Conservation (phyloP, 2,888 invertebrate species). For the Aricia artaxerxes region DNA sequence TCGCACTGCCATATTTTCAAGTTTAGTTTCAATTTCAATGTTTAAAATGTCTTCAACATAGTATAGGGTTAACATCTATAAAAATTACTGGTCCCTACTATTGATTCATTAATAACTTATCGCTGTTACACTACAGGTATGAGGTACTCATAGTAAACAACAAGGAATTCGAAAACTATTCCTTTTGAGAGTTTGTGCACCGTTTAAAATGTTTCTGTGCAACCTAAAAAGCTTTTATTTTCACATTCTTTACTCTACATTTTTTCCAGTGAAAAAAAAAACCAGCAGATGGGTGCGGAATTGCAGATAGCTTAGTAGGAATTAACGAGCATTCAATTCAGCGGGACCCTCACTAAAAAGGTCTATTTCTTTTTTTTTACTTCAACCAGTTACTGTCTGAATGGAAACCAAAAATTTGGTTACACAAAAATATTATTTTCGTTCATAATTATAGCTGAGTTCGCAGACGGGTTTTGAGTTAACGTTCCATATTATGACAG, state of each 20-base stretch:
- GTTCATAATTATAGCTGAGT: not conserved
- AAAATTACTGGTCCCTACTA: too few species aligned
- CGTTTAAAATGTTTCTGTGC: not conserved
- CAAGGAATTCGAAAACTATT: not conserved
- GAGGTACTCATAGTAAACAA: not conserved
- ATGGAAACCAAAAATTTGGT: conserved; percentile 5
- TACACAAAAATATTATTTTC: not conserved
- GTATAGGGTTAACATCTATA: too few species aligned
- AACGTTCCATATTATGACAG: not conserved
- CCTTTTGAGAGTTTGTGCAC: not conserved
- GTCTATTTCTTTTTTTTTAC: conserved; percentile 7
- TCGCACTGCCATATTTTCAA: too few species aligned
- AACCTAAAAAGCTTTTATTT: conserved; percentile 7
- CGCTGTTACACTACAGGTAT: too few species aligned
- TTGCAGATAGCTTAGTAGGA: conserved; percentile 8
- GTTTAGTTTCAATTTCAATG: too few species aligned
- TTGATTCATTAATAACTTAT: too few species aligned
- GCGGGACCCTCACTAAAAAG: conserved; percentile 2
- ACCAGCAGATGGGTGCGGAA: conserved; percentile 9
- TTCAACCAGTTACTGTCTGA: not conserved
- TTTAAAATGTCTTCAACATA: too few species aligned
- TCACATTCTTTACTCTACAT: conserved; percentile 1
- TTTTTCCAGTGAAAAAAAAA: not conserved
- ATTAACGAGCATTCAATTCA: conserved; percentile 17
- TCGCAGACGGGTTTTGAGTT: not conserved